Base-by-base conservation (phyloP, 2,888 invertebrate genomes). In the Diarsia dahlii region DNA sequence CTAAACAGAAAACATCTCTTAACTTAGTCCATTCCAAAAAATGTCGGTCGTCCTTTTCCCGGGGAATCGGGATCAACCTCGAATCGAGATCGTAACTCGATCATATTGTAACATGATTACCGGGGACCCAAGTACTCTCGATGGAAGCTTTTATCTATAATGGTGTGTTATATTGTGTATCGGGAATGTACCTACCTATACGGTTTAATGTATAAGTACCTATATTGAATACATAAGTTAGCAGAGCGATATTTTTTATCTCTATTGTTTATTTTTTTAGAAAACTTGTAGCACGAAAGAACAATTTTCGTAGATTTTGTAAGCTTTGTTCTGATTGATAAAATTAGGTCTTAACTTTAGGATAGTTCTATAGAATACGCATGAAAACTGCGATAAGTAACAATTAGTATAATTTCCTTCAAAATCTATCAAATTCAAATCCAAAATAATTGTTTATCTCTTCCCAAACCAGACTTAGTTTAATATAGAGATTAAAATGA, bases 101-200 rank as follows among this genome's bases (percentile, higher is more conserved):
- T 95, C 95, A 94, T 93, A 92, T 92, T 94, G 95, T 94, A 95
- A 95, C 94, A 87, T 91, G 94, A 95, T 95, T 95, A 95, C 88
- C 89, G 81, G 87, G 87, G 90, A 88, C 91, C 90, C 89, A 90
- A 91, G 91, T 90, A 90, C 92, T 89, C 88, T 88, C 82, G 86
- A 83, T 89, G 89, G 90, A 91, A 90, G 94, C 95, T 95, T 95
- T 95, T 95, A 95, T 93, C 94, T 91, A 84, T 93, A 94, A 94
- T 93, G 90, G 91, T 90, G 89, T 89, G 90, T 92, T 91, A 92
- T 93, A 92, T 85, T 78, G 74, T 91, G 89, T 90, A 88, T 76
- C 10, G 72, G 66, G n/a, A 73, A 72, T 60, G 71, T 76, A 64
- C 5, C 63, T 76, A 64, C 5, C 63, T 74, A 76, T 48, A 76